Percentiles rank a stretch among this genome's conserved stretches.
phyloP scores from a whole-genome alignment of 2,888 invertebrate genomes.

The Ellobium chinense region DNA sequence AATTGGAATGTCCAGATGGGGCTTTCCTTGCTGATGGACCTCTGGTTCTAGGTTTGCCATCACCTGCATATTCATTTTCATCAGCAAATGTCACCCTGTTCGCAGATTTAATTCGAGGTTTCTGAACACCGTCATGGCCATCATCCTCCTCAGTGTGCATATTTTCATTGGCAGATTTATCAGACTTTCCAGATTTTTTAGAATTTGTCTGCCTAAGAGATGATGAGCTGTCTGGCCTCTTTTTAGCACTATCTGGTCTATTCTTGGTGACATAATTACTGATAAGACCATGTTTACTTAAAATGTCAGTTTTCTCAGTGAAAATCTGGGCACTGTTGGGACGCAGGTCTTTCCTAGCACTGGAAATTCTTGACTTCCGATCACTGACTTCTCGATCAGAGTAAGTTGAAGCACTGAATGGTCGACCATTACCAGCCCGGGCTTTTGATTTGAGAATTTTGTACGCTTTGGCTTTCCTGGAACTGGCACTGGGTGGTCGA shows the following conservation, averaged over 20 bases:
- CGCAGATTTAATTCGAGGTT: slow-evolving; percentile 4
- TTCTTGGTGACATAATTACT: background rate
- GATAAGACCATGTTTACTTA: slow-evolving; percentile 17
- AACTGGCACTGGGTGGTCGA: background rate
- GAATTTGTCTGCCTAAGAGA: background rate
- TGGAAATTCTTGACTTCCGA: background rate
- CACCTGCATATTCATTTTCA: background rate
- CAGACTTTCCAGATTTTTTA: background rate
- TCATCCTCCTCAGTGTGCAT: too few species aligned
- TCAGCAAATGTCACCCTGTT: slow-evolving; percentile 16
- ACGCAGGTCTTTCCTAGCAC: background rate
- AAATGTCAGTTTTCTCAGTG: slow-evolving; percentile 9
- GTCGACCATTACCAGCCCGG: background rate
- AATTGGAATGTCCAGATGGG: background rate
- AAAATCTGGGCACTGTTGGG: background rate
- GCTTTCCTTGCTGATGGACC: background rate
- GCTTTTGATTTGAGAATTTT: slow-evolving; percentile 5
- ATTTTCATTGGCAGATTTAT: background rate
- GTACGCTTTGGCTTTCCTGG: background rate
- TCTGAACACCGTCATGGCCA: background rate
- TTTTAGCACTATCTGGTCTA: slow-evolving; percentile 3
- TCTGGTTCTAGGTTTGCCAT: background rate
- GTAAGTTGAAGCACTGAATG: slow-evolving; percentile 13
- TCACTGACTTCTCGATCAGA: background rate
- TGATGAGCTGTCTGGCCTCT: background rate